These are phyloP conservation scores for Mixornis gularis DNA, from an alignment of 2,113 vertebrate species.

Conservation along the genomic window DNA sequence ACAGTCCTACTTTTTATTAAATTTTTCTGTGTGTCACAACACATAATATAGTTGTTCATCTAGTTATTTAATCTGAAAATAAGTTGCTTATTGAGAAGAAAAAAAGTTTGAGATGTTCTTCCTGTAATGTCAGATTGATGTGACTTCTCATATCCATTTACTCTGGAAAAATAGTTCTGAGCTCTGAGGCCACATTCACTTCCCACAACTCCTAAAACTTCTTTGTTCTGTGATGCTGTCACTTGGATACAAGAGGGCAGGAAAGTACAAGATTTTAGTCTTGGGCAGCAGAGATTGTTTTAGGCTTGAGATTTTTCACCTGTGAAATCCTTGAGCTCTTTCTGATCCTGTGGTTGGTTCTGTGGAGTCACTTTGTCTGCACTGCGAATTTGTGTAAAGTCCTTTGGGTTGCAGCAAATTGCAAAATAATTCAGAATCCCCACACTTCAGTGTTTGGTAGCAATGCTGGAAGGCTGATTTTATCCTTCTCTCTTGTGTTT, in stretches of 20 bases:
- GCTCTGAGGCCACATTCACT: not conserved
- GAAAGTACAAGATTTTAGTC: not conserved
- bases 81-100: not conserved
- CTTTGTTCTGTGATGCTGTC: not conserved
- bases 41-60: not conserved
- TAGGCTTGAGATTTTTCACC: not conserved
- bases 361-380: not conserved
- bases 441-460: not conserved
- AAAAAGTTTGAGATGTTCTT: not conserved
- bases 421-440: not conserved
- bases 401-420: not conserved
- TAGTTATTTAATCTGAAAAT: not conserved
- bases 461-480: not conserved
- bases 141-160: not conserved
- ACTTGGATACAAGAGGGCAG: fast-evolving
- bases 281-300: not conserved
- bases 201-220: not conserved
- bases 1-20: not conserved
- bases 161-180: not conserved
- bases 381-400: not conserved
- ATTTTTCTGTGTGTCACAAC: not conserved
- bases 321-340: not conserved
- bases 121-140: not conserved
- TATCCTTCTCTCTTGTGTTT: not conserved
- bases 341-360: not conserved